A percentile compares a stretch with the other conserved stretches of the same genome.
These are phyloP conservation scores for Eueides isabella DNA, from an alignment of 1,140 invertebrate genomes.

Conservation along the genomic window DNA sequence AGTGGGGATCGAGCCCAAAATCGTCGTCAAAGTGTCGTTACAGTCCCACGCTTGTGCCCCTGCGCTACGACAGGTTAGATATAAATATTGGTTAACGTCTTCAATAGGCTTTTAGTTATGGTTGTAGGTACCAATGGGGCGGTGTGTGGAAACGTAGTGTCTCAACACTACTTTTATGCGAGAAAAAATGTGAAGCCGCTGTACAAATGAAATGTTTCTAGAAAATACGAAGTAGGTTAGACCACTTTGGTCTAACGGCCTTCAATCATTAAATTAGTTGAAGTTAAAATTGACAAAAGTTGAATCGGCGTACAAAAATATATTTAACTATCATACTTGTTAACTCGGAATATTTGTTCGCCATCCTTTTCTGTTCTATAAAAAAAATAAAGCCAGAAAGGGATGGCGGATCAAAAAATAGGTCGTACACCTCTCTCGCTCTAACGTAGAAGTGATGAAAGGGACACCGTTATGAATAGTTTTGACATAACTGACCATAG, in stretches of 20 bases:
- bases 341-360: neutral
- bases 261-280: constrained; percentile 2
- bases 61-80: too few species aligned
- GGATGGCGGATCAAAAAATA: neutral
- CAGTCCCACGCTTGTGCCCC: too few species aligned
- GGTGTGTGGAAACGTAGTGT: too few species aligned
- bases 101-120: too few species aligned
- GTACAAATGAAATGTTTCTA: too few species aligned
- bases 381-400: neutral
- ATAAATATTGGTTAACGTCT: too few species aligned
- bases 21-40: too few species aligned
- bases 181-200: too few species aligned
- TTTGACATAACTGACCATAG: constrained; percentile 12
- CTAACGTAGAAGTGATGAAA: neutral
- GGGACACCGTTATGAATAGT: neutral
- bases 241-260: neutral
- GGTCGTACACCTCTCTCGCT: neutral
- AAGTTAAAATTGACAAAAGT: constrained; percentile 7
- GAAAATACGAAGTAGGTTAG: neutral
- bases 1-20: too few species aligned
- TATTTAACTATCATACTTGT: neutral
- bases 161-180: too few species aligned
- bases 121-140: too few species aligned
- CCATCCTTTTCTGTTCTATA: neutral
- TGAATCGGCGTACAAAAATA: constrained; percentile 1